A percentile compares a stretch with the other conserved stretches of the same genome.
Conservation (phyloP, 1,140 invertebrate species). For the Drosophila lowei region DNA sequence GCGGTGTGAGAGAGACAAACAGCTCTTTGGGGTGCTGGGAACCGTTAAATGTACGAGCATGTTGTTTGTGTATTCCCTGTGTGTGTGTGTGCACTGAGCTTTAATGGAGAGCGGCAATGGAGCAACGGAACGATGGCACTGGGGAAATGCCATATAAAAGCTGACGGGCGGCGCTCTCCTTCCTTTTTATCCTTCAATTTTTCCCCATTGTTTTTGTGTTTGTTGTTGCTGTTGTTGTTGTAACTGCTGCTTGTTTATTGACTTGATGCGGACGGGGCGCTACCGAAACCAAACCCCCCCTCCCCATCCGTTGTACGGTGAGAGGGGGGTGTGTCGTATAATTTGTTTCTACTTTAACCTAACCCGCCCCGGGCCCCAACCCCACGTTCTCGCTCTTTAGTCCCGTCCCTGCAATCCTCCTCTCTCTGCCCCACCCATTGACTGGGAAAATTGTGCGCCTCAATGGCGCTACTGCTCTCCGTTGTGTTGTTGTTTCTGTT, state of each 20-base stretch:
- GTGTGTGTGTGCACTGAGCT: slow-evolving; percentile 44
- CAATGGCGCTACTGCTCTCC: slow-evolving; percentile 59
- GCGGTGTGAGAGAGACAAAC: slow-evolving; percentile 12
- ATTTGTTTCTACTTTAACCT: slow-evolving; percentile 80
- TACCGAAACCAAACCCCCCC: no score
- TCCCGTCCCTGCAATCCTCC: not conserved
- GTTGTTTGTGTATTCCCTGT: slow-evolving; percentile 25
- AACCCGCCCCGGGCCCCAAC: slow-evolving; percentile 19
- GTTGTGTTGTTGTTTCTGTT: slow-evolving; percentile 1
- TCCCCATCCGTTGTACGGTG: slow-evolving; percentile 3
- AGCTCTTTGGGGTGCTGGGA: slow-evolving; percentile 40
- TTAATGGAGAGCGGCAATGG: slow-evolving; percentile 40
- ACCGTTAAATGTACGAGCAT: slow-evolving; percentile 1
- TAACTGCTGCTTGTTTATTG: slow-evolving; percentile 71
- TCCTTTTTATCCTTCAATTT: not conserved
- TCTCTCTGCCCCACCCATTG: no score
- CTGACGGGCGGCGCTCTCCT: slow-evolving; percentile 45
- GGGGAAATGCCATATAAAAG: slow-evolving; percentile 66
- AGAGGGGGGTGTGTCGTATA: slow-evolving; percentile 67
- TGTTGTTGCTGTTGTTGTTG: slow-evolving; percentile 50
- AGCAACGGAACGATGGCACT: slow-evolving; percentile 32
- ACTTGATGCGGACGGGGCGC: slow-evolving; percentile 52
- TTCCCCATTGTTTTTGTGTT: slow-evolving; percentile 42
- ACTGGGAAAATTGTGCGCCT: slow-evolving; percentile 74
- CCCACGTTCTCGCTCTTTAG: not conserved